phyloP scores from a whole-genome alignment of 2,113 vertebrate genomes.

The Anolis sagrei region DNA sequence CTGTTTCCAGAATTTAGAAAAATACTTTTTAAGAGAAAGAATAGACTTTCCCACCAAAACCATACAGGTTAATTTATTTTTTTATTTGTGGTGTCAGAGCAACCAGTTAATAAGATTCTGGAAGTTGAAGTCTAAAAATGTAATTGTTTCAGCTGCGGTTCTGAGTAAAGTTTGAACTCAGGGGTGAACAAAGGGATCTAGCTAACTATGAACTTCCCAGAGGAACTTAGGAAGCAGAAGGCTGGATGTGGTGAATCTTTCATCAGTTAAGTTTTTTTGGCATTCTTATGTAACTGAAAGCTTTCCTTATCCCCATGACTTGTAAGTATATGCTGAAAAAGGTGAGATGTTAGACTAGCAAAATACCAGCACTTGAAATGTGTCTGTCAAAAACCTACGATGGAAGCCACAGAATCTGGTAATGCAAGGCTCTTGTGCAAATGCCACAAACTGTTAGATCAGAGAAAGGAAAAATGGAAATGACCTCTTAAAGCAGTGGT shows the following conservation, averaged over 20 bases:
- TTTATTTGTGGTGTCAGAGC: too few species aligned
- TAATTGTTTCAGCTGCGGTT: too few species aligned
- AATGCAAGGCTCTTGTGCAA: conserved; percentile 1
- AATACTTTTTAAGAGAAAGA: too few species aligned
- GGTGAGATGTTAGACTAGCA: neutral
- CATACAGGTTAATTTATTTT: too few species aligned
- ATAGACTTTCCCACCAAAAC: too few species aligned
- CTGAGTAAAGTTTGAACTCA: too few species aligned
- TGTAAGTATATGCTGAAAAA: neutral
- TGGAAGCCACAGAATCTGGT: neutral
- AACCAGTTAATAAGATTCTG: too few species aligned
- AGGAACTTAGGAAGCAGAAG: neutral
- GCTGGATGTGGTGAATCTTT: neutral
- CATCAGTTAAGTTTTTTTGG: neutral
- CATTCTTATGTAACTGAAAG: neutral
- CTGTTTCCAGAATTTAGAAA: too few species aligned
- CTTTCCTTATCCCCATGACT: neutral
- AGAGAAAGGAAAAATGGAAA: conserved; percentile 6
- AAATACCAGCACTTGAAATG: neutral
- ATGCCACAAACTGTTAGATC: neutral
- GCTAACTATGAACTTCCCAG: neutral
- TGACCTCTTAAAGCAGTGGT: too few species aligned
- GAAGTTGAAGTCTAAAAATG: too few species aligned
- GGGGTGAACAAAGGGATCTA: neutral
- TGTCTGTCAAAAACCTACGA: neutral